Evolutionary conservation across 2,113 vertebrate genomes (phyloP).

Genomic region (Chlorodrepanis virens): DNA sequence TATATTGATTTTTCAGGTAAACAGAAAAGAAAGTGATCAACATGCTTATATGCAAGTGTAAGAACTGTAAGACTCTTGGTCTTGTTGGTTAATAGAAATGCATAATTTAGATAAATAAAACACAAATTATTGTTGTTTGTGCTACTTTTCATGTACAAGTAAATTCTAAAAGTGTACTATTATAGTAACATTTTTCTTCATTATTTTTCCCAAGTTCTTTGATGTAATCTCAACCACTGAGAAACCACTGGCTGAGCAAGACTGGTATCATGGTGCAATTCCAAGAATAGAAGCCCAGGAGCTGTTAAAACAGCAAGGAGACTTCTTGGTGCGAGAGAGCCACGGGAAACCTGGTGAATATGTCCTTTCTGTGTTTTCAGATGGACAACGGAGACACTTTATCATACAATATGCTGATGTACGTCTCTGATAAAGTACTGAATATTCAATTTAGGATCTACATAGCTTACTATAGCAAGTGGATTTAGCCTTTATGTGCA

Average conservation of each 20-base stretch:
- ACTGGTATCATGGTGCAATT: constrained; percentile 98
- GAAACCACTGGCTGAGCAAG: constrained; percentile 90
- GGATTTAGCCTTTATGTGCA: background rate
- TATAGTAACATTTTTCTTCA: background rate
- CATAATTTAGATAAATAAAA: background rate
- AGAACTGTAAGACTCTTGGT: background rate
- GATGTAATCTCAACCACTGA: constrained; percentile 89
- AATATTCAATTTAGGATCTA: background rate
- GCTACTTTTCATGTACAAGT: background rate
- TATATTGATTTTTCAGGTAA: background rate
- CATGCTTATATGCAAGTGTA: background rate
- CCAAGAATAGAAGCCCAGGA: constrained; percentile 96
- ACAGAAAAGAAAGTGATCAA: background rate
- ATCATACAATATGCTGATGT: constrained; percentile 98
- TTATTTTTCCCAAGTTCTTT: constrained; percentile 81
- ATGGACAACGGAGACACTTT: constrained; percentile 93
- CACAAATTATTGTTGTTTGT: background rate
- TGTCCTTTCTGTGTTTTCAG: constrained; percentile 96
- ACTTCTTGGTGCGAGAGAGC: constrained; percentile 96
- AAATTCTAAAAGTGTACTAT: background rate
- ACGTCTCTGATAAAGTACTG: constrained; percentile 70
- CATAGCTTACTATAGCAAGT: background rate
- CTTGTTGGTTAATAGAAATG: background rate
- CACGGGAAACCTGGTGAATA: constrained; percentile 98
- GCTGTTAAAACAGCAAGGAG: constrained; percentile 91